Conservation (phyloP, 1,140 invertebrate species). For the Ditylenchus dipsaci region DNA sequence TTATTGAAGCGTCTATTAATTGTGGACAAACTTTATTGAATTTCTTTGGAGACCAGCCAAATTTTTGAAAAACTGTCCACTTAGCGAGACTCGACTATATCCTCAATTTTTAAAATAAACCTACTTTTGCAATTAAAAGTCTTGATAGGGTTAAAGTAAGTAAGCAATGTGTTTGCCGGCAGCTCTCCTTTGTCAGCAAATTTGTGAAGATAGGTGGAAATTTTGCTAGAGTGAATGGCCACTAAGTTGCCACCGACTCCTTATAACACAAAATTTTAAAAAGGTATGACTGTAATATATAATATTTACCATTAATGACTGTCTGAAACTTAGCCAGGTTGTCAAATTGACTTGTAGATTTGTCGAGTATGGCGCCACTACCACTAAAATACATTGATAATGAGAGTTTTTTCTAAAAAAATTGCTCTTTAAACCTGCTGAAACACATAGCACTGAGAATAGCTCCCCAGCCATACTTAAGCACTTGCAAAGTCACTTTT, state of each 20-base stretch:
- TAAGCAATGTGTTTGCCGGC: conserved; percentile 73
- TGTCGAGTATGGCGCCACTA: conserved; percentile 66
- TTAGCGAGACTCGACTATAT: too few species aligned
- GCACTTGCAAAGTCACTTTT: conserved; percentile 15
- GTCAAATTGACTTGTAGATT: conserved; percentile 72
- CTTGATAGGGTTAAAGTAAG: conserved; percentile 62
- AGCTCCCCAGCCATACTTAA: conserved; percentile 25
- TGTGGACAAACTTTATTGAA: too few species aligned
- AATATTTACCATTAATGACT: conserved; percentile 69
- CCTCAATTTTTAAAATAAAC: too few species aligned
- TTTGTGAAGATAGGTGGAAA: conserved; percentile 81
- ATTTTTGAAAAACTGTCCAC: too few species aligned
- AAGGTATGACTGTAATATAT: too few species aligned
- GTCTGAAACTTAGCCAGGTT: conserved; percentile 80
- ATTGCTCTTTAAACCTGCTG: background rate
- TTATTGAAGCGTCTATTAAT: too few species aligned
- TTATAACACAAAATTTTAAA: too few species aligned
- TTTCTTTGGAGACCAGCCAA: too few species aligned
- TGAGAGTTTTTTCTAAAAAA: too few species aligned
- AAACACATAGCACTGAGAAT: conserved; percentile 20
- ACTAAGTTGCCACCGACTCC: conserved; percentile 76
- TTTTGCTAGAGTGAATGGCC: conserved; percentile 82
- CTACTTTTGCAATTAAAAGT: conserved; percentile 75
- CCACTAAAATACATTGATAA: conserved; percentile 19
- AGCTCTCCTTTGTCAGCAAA: conserved; percentile 67